A percentile compares a stretch with the other conserved stretches of the same genome.
phyloP scores from a whole-genome alignment of 2,888 invertebrate genomes.

The Hydropsyche betteni region DNA sequence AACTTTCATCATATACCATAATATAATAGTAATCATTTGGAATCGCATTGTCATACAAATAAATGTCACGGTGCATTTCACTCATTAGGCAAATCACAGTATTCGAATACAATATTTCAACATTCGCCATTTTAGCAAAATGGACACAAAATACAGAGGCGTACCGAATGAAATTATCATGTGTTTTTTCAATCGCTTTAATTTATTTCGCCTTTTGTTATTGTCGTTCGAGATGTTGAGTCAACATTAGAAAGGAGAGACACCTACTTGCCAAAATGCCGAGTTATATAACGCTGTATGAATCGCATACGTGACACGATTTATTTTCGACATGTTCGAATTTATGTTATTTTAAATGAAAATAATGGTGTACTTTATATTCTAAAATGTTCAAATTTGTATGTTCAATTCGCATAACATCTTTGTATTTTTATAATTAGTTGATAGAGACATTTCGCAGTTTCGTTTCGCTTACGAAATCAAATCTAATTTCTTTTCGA shows the following conservation, averaged over 20 bases:
- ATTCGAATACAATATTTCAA: neutral
- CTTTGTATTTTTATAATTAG: too few relatives aligned
- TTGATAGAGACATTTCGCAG: too few relatives aligned
- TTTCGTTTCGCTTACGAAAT: too few relatives aligned
- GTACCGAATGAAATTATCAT: constrained; percentile 1
- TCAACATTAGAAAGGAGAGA: constrained; percentile 18
- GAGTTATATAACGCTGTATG: neutral
- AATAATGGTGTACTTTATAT: too few relatives aligned
- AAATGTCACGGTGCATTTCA: constrained; percentile 8
- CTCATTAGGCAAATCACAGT: constrained; percentile 9
- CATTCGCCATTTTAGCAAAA: constrained; percentile 17
- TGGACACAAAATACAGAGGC: constrained; percentile 10
- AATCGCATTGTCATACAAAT: neutral
- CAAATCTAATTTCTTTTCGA: too few relatives aligned
- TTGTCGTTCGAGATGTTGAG: constrained; percentile 1
- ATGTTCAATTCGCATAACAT: too few relatives aligned
- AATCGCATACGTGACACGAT: neutral
- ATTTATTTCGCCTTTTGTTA: constrained; percentile 3
- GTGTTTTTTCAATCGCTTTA: constrained; percentile 1
- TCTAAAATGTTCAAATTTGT: too few relatives aligned
- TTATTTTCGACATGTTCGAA: neutral
- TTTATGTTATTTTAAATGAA: too few relatives aligned
- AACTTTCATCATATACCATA: too few relatives aligned
- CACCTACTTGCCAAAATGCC: constrained; percentile 11
- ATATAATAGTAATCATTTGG: neutral